Conservation (phyloP, 2,888 invertebrate genomes). For the Bedellia somnulentella region DNA sequence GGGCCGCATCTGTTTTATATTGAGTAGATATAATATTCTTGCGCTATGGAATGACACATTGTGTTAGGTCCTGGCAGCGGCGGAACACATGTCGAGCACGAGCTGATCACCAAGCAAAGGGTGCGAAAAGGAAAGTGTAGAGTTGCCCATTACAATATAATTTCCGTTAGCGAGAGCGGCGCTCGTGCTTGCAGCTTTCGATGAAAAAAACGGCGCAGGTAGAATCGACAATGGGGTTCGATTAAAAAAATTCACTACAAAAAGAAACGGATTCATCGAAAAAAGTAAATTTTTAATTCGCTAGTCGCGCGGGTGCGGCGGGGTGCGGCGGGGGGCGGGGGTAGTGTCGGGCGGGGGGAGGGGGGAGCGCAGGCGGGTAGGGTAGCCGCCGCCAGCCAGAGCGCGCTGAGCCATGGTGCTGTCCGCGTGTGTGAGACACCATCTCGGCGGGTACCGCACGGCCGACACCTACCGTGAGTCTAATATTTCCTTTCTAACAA, state of each 20-base stretch:
- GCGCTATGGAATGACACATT: too few relatives aligned
- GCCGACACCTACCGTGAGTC: too few relatives aligned
- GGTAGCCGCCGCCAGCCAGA: slow-evolving; percentile 13
- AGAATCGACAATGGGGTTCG: slow-evolving; percentile 53
- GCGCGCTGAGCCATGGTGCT: slow-evolving; percentile 28
- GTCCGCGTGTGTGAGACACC: slow-evolving; percentile 44
- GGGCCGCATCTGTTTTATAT: too few relatives aligned
- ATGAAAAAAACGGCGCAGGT: slow-evolving; percentile 54
- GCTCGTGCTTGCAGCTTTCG: slow-evolving; percentile 34
- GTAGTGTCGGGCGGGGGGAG: slow-evolving; percentile 6
- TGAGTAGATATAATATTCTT: too few relatives aligned
- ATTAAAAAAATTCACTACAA: slow-evolving; percentile 59
- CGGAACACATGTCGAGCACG: too few relatives aligned
- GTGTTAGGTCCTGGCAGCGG: too few relatives aligned
- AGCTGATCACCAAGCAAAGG: too few relatives aligned
- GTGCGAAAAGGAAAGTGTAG: too few relatives aligned
- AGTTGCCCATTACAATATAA: too few relatives aligned
- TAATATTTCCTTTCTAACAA: too few relatives aligned
- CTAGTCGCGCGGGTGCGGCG: slow-evolving; percentile 24
- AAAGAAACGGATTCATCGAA: slow-evolving; percentile 55
- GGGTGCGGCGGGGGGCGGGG: slow-evolving; percentile 12
- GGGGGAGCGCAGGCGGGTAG: slow-evolving; percentile 7
- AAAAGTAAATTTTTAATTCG: slow-evolving; percentile 52
- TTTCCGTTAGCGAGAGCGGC: slow-evolving; percentile 52
- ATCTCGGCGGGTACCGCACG: too few relatives aligned